Conservation (phyloP, 1,140 invertebrate species). For the Sipha flava region DNA sequence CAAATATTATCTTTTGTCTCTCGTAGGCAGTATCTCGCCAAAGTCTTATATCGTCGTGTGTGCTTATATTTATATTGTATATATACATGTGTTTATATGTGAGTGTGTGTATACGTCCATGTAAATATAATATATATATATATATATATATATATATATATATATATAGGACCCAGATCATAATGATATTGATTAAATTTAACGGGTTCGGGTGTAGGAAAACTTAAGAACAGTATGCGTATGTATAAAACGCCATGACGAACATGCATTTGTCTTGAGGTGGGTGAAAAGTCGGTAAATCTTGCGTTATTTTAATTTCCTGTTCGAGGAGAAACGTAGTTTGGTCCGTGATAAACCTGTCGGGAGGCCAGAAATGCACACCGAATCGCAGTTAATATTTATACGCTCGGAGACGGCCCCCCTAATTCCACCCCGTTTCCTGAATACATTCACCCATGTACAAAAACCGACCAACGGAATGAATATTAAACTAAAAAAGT, state of each 20-base stretch:
- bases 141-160: no score
- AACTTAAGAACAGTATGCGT: neutral
- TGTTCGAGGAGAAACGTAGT: neutral
- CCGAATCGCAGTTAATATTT: conserved; percentile 2
- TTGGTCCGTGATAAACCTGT: conserved; percentile 1
- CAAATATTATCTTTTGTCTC: neutral
- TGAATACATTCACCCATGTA: no score
- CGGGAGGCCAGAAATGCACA: neutral
- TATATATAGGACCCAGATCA: neutral
- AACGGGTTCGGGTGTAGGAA: neutral
- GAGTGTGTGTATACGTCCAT: no score
- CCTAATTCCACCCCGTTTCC: neutral
- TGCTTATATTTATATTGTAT: no score
- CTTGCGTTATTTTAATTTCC: conserved; percentile 26
- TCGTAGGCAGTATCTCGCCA: no score
- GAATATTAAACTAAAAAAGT: conserved; percentile 1
- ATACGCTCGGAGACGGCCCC: neutral
- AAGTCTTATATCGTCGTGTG: no score
- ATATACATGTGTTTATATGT: no score
- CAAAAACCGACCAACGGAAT: neutral
- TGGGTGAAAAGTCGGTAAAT: neutral
- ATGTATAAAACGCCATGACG: neutral
- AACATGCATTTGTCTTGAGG: neutral
- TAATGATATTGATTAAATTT: neutral
- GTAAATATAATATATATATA: no score